Percentiles rank a stretch among this genome's conserved stretches.
phyloP scores from a whole-genome alignment of 2,888 invertebrate genomes.

The Pterostichus niger region DNA sequence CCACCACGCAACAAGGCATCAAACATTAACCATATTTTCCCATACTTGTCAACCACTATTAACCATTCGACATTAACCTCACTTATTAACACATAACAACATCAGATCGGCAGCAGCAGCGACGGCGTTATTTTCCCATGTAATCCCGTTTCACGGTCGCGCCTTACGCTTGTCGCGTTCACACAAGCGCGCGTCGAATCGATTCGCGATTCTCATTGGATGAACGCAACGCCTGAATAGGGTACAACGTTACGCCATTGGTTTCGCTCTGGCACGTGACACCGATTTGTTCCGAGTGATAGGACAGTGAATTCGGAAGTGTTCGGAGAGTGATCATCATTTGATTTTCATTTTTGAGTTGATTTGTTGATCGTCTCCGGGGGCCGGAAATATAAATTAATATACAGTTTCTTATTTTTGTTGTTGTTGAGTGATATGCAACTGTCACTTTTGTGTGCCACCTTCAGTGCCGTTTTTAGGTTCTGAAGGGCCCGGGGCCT shows the following conservation, averaged over 20 bases:
- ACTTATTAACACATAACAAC: constrained; percentile 69
- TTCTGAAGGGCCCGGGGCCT: too few species aligned
- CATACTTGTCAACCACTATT: constrained; percentile 24
- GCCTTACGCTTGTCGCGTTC: constrained; percentile 74
- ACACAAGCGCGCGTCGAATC: constrained; percentile 75
- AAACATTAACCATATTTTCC: constrained; percentile 58
- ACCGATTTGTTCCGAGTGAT: constrained; percentile 72
- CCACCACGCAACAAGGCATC: constrained; percentile 10
- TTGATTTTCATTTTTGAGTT: constrained; percentile 44
- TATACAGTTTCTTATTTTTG: too few species aligned
- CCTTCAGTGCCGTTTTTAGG: too few species aligned
- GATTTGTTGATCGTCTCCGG: constrained; percentile 14
- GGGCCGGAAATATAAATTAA: too few species aligned
- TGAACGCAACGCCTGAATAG: constrained; percentile 71
- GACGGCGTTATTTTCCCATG: constrained; percentile 73
- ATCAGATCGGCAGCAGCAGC: not conserved
- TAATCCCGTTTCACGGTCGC: constrained; percentile 75
- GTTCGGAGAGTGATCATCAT: constrained; percentile 45
- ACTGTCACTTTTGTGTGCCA: too few species aligned
- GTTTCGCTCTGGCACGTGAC: constrained; percentile 82
- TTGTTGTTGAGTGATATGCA: too few species aligned
- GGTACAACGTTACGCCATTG: constrained; percentile 77
- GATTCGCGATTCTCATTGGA: constrained; percentile 74
- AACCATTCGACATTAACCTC: constrained; percentile 17
- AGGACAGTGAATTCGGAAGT: constrained; percentile 10